Conservation (phyloP, 2,888 invertebrate species). For the Agrypnus murinus region DNA sequence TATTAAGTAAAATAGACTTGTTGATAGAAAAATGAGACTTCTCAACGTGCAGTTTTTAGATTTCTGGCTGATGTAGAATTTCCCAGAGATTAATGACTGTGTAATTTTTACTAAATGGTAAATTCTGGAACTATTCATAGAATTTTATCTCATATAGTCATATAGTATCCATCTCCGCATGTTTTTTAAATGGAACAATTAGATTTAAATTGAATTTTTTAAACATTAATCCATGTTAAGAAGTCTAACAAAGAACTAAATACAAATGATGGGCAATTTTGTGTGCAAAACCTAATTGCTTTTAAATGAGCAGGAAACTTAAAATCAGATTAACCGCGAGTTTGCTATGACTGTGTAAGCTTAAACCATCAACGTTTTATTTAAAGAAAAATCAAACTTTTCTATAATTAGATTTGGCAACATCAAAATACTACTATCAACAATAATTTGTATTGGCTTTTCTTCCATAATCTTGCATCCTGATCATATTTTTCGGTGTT, state of each 20-base stretch:
- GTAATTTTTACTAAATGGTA: too few relatives aligned
- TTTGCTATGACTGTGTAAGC: too few relatives aligned
- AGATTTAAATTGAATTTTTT: not conserved
- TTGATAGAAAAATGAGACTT: slow-evolving; percentile 17
- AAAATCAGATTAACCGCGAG: not conserved
- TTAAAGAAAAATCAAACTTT: too few relatives aligned
- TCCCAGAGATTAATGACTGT: not conserved
- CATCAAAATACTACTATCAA: not conserved
- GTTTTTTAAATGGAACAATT: too few relatives aligned
- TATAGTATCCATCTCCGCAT: too few relatives aligned
- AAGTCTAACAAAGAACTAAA: not conserved
- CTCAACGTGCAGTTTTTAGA: not conserved
- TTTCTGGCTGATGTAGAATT: slow-evolving; percentile 10
- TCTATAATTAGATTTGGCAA: not conserved
- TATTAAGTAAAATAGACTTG: slow-evolving; percentile 7
- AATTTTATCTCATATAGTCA: too few relatives aligned
- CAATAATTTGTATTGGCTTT: not conserved
- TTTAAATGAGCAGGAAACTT: slow-evolving; percentile 8
- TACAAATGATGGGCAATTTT: too few relatives aligned
- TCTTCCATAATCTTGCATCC: not conserved
- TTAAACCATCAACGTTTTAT: not conserved
- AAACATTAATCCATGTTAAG: not conserved
- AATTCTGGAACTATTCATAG: too few relatives aligned
- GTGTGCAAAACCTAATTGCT: slow-evolving; percentile 1
- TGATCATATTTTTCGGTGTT: not conserved